A percentile compares a stretch with the other conserved stretches of the same genome.
Conservation (phyloP, 2,113 vertebrate species). For the Prietella phreatophila region DNA sequence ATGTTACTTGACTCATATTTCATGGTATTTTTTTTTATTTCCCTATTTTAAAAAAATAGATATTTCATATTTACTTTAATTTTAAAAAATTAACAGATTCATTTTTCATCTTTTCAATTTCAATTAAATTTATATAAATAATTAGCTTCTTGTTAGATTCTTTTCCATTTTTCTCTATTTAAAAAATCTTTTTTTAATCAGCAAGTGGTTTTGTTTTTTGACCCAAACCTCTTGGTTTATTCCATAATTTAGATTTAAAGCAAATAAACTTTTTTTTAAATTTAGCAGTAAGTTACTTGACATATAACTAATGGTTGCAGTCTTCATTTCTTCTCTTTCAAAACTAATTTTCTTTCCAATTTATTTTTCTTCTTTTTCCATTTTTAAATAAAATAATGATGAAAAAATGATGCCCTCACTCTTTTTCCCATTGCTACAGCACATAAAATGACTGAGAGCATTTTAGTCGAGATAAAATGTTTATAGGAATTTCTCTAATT, state of each 20-base stretch:
- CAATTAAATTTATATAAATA: background rate
- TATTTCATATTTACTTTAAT: background rate
- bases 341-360: background rate
- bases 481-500: conserved; percentile 34
- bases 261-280: background rate
- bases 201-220: background rate
- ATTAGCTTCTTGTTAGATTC: background rate
- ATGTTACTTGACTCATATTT: background rate
- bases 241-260: background rate
- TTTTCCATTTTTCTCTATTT: background rate
- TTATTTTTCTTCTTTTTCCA: background rate
- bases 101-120: no score
- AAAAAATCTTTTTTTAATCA: background rate
- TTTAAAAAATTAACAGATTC: no score
- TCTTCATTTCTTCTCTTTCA: background rate
- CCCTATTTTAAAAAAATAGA: background rate
- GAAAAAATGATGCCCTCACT: background rate
- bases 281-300: background rate
- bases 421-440: background rate
- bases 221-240: background rate
- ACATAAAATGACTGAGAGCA: conserved; percentile 16
- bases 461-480: conserved; percentile 20
- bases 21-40: background rate
- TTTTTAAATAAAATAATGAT: background rate
- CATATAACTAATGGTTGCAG: background rate